Base-by-base conservation (phyloP, 2,888 invertebrate genomes). In the Actias luna region DNA sequence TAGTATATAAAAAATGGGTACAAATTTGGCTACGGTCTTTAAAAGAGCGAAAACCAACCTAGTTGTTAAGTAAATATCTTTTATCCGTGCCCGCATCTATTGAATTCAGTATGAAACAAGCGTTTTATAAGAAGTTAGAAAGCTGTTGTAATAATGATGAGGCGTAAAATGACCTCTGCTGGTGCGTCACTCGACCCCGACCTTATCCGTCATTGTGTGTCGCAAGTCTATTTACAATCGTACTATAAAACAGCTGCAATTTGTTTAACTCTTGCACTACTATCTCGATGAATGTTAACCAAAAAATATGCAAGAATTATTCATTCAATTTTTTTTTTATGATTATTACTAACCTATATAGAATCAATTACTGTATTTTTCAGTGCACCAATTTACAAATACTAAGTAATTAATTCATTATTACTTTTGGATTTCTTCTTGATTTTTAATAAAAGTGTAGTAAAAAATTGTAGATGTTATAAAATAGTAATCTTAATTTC, bases 181-280 rank as follows among this genome's bases (percentile, higher is more conserved):
- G 71, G 65, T 62, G 36, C 63, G 39, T 61, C 61, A 57, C 22
- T 71, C 71, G 66, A 67, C 82, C 81, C 74, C 75, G 84, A 83
- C 83, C 83, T 84, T 80, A 80, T 69, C 72, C 68, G 73, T 72
- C 72, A 70, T 70, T 69, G 65, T 70, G 74, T 71, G 75, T 77
- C 74, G 78, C 73, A 76, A 81, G 69, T 70, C 55, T 50, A 22
- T 22, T 50, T 12, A 50, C 4, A 50, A 3, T 7, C 12, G 16
- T n/a, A 42, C 18, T 42, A n/a, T 42, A 67, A 68, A 62, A 68
- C 27, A 65, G 66, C 67, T 68, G 69, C 72, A 65, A 50, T 50
- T 78, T 79, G 76, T 72, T 66, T 74, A 73, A 78, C 70, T 18
- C 25, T 12, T 10, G 4, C 25, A 12, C 22, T 50, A 22, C 0